Percentiles rank a stretch among this genome's conserved stretches.
phyloP scores from a whole-genome alignment of 2,113 vertebrate species.

The Octodon degus region DNA sequence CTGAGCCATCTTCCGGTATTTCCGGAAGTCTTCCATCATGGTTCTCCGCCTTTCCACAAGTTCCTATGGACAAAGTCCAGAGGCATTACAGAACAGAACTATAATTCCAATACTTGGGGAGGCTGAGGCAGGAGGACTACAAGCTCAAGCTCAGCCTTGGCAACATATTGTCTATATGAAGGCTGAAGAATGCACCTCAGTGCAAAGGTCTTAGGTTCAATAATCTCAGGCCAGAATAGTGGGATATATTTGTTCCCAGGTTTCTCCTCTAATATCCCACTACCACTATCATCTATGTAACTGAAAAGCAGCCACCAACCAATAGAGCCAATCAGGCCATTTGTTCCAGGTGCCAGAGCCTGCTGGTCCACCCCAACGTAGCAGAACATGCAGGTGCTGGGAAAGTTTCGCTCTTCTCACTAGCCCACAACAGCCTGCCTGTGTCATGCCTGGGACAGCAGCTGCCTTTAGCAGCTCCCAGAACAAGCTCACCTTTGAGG shows the following conservation, averaged over 20 bases:
- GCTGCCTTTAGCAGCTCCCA: neutral
- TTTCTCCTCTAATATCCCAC: neutral
- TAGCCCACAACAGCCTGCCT: fast-evolving
- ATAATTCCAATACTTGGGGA: neutral
- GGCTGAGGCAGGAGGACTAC: neutral
- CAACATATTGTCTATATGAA: neutral
- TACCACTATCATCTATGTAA: neutral
- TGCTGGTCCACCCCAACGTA: neutral
- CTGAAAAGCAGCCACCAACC: neutral
- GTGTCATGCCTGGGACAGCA: fast-evolving
- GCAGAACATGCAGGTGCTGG: neutral
- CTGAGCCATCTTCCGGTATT: slow-evolving; percentile 92
- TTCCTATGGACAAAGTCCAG: slow-evolving; percentile 86
- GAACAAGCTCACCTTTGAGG: slow-evolving; percentile 93
- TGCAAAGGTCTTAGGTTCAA: neutral
- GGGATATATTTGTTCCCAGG: neutral
- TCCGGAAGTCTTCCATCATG: slow-evolving; percentile 98
- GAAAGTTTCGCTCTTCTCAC: fast-evolving
- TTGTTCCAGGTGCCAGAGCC: neutral
- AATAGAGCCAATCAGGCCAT: neutral
- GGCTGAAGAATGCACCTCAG: neutral
- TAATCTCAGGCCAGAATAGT: fast-evolving
- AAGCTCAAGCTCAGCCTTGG: neutral
- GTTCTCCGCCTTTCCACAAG: slow-evolving; percentile 94
- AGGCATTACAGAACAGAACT: neutral